phyloP scores from a whole-genome alignment of 64 coral and sea anemone genomes.

The Pocillopora verrucosa region DNA sequence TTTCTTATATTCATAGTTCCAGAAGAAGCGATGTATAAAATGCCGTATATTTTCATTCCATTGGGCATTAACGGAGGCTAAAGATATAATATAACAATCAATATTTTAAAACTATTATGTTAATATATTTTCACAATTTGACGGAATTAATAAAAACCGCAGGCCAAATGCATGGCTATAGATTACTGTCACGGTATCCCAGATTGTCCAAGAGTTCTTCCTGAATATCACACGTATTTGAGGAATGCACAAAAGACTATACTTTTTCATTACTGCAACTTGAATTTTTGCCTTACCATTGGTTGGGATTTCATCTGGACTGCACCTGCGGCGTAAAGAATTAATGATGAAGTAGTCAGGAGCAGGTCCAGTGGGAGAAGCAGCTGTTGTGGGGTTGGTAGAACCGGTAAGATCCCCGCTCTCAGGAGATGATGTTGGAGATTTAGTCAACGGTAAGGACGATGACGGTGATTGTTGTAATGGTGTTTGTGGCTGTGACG shows the following conservation, averaged over 20 bases:
- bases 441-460: not conserved
- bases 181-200: no score
- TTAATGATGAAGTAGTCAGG: not conserved
- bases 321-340: not conserved
- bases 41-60: no score
- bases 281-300: not conserved
- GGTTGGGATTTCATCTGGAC: not conserved
- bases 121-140: no score
- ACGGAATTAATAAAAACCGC: no score
- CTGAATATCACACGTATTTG: no score
- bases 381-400: not conserved
- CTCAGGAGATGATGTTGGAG: not conserved
- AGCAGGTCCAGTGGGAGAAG: not conserved
- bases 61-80: no score
- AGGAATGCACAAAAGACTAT: no score
- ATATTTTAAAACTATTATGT: no score
- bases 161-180: no score
- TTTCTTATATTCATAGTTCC: not conserved
- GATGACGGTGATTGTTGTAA: not conserved
- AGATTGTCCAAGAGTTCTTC: no score
- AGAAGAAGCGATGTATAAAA: no score
- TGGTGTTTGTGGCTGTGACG: not conserved
- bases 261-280: not conserved
- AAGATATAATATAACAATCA: no score
- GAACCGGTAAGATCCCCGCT: not conserved